phyloP scores from a whole-genome alignment of 2,888 invertebrate genomes.

The Chrysomela aeneicollis region DNA sequence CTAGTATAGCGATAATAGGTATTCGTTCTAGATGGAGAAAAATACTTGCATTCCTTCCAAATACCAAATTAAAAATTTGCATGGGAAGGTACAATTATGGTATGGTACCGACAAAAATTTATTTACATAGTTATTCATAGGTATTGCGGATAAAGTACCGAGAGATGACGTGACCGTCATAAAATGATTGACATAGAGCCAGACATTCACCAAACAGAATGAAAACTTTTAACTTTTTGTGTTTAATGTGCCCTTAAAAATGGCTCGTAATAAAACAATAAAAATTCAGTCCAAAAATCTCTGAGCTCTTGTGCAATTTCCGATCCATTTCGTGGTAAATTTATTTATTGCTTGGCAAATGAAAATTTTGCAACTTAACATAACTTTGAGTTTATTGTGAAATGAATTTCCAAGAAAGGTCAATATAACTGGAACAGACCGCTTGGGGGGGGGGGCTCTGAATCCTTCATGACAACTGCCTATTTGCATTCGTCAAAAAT shows the following conservation, averaged over 20 bases:
- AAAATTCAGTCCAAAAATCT: conserved; percentile 30
- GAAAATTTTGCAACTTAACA: conserved; percentile 28
- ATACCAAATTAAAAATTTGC: too few relatives aligned
- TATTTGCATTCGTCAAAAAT: too few relatives aligned
- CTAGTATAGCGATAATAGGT: too few relatives aligned
- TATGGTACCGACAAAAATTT: too few relatives aligned
- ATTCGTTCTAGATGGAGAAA: too few relatives aligned
- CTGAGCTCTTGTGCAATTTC: conserved; percentile 29
- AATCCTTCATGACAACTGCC: too few relatives aligned
- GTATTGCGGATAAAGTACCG: background rate
- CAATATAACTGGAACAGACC: too few relatives aligned
- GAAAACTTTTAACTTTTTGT: conserved; percentile 31
- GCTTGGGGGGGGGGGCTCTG: too few relatives aligned
- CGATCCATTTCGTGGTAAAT: conserved; percentile 20
- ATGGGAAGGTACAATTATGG: too few relatives aligned
- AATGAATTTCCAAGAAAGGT: conserved; percentile 29
- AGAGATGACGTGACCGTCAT: background rate
- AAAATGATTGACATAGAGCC: background rate
- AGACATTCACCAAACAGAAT: conserved; percentile 21
- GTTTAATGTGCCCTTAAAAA: conserved; percentile 18
- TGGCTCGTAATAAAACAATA: conserved; percentile 29
- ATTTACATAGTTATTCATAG: too few relatives aligned
- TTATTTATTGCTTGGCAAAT: conserved; percentile 35
- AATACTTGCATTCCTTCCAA: too few relatives aligned
- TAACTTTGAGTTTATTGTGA: conserved; percentile 30